Conservation (phyloP, 2,113 vertebrate species). For the Strix aluco region DNA sequence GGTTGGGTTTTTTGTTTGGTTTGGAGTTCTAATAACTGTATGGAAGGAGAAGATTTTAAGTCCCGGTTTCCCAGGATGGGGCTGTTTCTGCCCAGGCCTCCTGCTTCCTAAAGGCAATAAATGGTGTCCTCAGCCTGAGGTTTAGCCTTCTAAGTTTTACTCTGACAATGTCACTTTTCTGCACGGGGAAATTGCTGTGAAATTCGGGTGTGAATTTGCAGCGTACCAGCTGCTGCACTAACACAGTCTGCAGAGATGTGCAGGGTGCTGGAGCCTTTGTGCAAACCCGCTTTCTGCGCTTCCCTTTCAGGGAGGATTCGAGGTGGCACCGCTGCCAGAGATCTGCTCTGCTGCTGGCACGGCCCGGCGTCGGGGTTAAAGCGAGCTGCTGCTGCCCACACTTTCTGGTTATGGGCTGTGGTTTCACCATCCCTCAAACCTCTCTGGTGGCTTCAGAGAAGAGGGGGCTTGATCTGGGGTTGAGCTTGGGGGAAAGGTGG, state of each 20-base stretch:
- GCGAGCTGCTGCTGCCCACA: rapidly evolving
- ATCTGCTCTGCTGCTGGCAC: neutral
- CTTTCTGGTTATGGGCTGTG: neutral
- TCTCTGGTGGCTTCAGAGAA: neutral
- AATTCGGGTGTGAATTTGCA: neutral
- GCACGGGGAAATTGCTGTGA: neutral
- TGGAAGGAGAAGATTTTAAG: neutral
- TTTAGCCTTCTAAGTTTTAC: neutral
- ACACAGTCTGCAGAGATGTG: neutral
- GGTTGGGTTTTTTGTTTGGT: neutral
- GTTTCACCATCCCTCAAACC: neutral
- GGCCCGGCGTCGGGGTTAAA: neutral
- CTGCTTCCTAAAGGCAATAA: neutral
- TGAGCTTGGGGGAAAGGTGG: neutral
- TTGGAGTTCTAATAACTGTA: neutral
- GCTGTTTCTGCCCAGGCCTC: neutral
- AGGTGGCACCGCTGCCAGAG: neutral
- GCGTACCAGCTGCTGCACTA: neutral
- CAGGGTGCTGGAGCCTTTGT: neutral
- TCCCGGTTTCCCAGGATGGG: neutral
- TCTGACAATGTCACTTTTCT: neutral
- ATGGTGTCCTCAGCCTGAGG: neutral
- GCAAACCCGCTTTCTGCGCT: neutral
- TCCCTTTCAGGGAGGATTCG: neutral
- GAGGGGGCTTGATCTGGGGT: neutral